These are phyloP conservation scores for Dryobotodes eremita DNA, from an alignment of 2,888 invertebrate genomes.

Conservation along the genomic window DNA sequence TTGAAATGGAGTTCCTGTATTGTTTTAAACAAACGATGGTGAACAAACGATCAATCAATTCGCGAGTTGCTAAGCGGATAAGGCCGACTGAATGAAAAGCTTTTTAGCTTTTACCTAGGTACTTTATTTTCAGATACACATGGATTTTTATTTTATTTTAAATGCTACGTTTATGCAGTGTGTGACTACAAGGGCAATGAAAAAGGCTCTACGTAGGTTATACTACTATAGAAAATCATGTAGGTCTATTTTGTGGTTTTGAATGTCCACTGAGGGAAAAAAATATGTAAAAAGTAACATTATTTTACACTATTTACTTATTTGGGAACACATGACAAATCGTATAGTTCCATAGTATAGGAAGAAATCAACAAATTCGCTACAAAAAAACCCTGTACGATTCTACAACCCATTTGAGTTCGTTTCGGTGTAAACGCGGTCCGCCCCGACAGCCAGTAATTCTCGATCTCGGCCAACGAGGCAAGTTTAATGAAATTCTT, in stretches of 20 bases:
- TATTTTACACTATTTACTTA: neutral
- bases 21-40: conserved; percentile 56
- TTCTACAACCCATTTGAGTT: conserved; percentile 24
- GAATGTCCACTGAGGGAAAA: neutral
- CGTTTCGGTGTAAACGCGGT: conserved; percentile 69
- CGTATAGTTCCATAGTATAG: neutral
- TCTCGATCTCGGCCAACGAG: conserved; percentile 81
- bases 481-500: conserved; percentile 86
- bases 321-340: neutral
- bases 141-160: neutral
- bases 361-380: neutral
- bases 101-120: conserved; percentile 12
- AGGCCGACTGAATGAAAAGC: conserved; percentile 18
- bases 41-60: conserved; percentile 38
- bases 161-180: neutral
- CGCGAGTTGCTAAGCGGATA: conserved; percentile 6
- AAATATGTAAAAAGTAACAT: neutral
- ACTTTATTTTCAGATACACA: neutral
- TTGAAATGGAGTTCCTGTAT: conserved; percentile 45
- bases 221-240: neutral
- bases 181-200: neutral
- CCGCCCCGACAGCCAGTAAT: conserved; percentile 74
- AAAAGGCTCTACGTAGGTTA: neutral
- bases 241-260: neutral
- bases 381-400: neutral